Conservation (phyloP, 2,113 vertebrate species). For the Salvelinus alpinus region DNA sequence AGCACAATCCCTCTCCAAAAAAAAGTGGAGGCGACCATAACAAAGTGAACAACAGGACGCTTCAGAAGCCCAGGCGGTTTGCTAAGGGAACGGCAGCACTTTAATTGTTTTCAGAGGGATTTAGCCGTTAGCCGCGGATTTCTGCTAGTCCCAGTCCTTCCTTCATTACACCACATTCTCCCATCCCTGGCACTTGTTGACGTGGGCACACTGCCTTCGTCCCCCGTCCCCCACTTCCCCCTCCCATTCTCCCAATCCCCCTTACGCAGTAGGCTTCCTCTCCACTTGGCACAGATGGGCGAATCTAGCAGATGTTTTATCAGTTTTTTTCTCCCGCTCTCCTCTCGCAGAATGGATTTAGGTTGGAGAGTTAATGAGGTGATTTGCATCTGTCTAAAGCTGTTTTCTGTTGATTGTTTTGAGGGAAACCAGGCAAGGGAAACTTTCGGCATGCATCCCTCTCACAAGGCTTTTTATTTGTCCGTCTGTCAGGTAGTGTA, state of each 20-base stretch:
- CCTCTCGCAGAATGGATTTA: slow-evolving; percentile 60
- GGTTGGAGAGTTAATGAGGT: slow-evolving; percentile 68
- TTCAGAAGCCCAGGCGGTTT: slow-evolving; percentile 23
- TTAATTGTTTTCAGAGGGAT: slow-evolving; percentile 73
- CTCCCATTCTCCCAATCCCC: not conserved
- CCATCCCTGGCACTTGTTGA: slow-evolving; percentile 61
- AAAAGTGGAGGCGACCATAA: slow-evolving; percentile 4
- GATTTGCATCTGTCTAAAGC: slow-evolving; percentile 74
- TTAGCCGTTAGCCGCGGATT: slow-evolving; percentile 44
- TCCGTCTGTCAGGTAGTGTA: not conserved
- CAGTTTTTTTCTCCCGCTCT: slow-evolving; percentile 8
- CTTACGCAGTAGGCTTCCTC: slow-evolving; percentile 43
- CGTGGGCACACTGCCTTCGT: slow-evolving; percentile 53
- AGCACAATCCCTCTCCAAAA: slow-evolving; percentile 35
- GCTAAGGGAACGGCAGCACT: slow-evolving; percentile 43
- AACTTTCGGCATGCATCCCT: slow-evolving; percentile 27
- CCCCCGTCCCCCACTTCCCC: slow-evolving; percentile 25
- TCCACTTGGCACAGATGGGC: slow-evolving; percentile 70
- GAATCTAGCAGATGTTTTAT: slow-evolving; percentile 72
- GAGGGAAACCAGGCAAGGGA: slow-evolving; percentile 44
- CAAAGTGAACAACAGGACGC: not conserved
- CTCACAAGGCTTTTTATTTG: not conserved
- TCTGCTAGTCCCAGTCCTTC: slow-evolving; percentile 26
- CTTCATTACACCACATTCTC: slow-evolving; percentile 54
- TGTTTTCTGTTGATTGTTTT: slow-evolving; percentile 69